A percentile compares a stretch with the other conserved stretches of the same genome.
phyloP scores from a whole-genome alignment of 2,888 invertebrate genomes.

The Chymomyza procnemis region DNA sequence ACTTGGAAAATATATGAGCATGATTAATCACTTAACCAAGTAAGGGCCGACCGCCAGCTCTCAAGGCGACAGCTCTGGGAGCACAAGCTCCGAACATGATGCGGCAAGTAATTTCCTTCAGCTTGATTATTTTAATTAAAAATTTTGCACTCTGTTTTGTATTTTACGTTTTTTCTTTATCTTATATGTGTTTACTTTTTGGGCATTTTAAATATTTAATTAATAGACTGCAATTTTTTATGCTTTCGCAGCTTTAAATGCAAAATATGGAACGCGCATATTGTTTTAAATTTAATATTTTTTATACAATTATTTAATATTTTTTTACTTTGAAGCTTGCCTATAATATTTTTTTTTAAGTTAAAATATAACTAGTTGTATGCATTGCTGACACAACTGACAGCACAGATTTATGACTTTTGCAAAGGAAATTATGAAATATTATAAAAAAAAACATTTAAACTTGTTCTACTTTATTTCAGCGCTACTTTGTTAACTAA shows the following conservation, averaged over 20 bases:
- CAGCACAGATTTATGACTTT: too few species aligned
- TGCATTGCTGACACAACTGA: too few species aligned
- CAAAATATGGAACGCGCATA: neutral
- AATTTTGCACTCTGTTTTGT: neutral
- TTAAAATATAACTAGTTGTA: too few species aligned
- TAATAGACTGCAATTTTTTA: neutral
- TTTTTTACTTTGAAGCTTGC: neutral
- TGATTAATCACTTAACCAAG: slow-evolving; percentile 61
- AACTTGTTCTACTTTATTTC: too few species aligned
- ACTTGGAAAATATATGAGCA: slow-evolving; percentile 64
- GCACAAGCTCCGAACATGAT: neutral
- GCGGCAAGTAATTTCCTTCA: neutral
- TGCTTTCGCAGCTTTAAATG: neutral
- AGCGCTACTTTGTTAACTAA: too few species aligned
- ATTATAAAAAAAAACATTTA: too few species aligned
- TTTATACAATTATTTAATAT: neutral
- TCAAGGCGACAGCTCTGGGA: neutral
- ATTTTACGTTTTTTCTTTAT: neutral
- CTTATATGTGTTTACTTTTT: neutral
- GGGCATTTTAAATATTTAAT: neutral
- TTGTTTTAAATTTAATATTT: neutral
- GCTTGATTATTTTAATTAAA: neutral
- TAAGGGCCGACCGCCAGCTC: slow-evolving; percentile 8
- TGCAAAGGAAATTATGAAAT: too few species aligned
- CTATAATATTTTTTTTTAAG: too few species aligned